Percentiles rank a stretch among this genome's conserved stretches.
These are phyloP conservation scores for Chrysomela aeneicollis DNA, from an alignment of 2,888 invertebrate species.

Conservation along the genomic window DNA sequence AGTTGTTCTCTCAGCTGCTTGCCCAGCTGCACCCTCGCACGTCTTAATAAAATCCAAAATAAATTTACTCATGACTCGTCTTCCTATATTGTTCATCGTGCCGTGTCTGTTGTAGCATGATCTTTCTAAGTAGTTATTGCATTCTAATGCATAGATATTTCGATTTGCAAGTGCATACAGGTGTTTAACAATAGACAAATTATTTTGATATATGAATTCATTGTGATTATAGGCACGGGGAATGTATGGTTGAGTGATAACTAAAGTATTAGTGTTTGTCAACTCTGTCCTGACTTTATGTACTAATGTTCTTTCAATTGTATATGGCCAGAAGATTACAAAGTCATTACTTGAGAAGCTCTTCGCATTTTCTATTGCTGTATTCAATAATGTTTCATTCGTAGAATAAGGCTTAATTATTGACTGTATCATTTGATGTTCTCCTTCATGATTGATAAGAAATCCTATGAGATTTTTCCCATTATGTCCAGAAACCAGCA, in stretches of 20 bases:
- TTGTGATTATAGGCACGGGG: not conserved
- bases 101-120: conserved; percentile 4
- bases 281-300: conserved; percentile 8
- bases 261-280: conserved; percentile 9
- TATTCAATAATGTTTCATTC: conserved; percentile 2
- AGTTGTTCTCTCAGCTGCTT: conserved; percentile 6
- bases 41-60: not conserved
- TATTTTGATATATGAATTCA: conserved; percentile 8
- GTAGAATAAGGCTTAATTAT: conserved; percentile 10
- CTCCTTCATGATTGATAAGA: conserved; percentile 1
- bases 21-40: too few species aligned
- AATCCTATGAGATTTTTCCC: not conserved
- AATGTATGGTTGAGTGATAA: conserved; percentile 10
- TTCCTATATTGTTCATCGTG: conserved; percentile 6
- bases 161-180: conserved; percentile 5
- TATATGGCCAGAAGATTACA: conserved; percentile 13
- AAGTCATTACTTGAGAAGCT: conserved; percentile 9
- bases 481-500: not conserved
- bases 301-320: conserved; percentile 6
- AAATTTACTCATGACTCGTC: not conserved
- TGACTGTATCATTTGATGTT: conserved; percentile 1
- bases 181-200: too few species aligned
- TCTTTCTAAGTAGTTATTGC: conserved; percentile 4
- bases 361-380: conserved; percentile 3
- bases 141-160: conserved; percentile 10